A percentile compares a stretch with the other conserved stretches of the same genome.
phyloP scores from a whole-genome alignment of 2,888 invertebrate species.

The Synergus umbraculus region DNA sequence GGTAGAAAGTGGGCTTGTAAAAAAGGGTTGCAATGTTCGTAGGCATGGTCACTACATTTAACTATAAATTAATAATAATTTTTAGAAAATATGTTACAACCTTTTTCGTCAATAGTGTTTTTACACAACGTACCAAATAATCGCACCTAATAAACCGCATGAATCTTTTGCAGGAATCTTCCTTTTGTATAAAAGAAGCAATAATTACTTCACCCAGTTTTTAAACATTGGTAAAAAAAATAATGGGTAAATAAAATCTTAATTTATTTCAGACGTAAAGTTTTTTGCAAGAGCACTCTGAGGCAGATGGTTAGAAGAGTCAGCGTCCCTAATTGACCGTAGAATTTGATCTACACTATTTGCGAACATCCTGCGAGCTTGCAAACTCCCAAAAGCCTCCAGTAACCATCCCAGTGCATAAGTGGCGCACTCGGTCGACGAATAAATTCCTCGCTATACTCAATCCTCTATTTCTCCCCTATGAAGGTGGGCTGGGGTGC shows the following conservation, averaged over 20 bases:
- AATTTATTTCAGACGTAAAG: not conserved
- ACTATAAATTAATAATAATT: too few relatives aligned
- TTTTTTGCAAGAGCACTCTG: not conserved
- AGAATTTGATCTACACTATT: conserved; percentile 43
- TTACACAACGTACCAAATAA: too few relatives aligned
- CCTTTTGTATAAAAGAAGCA: not conserved
- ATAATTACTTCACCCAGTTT: not conserved
- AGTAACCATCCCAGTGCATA: conserved; percentile 38
- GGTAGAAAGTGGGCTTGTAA: too few relatives aligned
- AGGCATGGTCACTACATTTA: too few relatives aligned
- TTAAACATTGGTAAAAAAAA: not conserved
- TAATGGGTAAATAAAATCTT: not conserved
- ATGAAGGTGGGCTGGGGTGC: conserved; percentile 37
- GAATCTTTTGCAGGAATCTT: not conserved
- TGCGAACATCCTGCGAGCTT: conserved; percentile 26
- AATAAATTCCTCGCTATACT: conserved; percentile 58
- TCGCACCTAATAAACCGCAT: too few relatives aligned
- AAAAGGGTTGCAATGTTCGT: too few relatives aligned
- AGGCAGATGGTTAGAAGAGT: conserved; percentile 34
- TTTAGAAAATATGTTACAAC: too few relatives aligned
- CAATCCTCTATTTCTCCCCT: not conserved
- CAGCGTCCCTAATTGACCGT: conserved; percentile 55
- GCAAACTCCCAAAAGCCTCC: conserved; percentile 39
- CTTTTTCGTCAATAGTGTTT: too few relatives aligned
- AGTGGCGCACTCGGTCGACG: conserved; percentile 40